Evolutionary conservation across 1,140 invertebrate species (phyloP).

Genomic region (Anastrepha obliqua): DNA sequence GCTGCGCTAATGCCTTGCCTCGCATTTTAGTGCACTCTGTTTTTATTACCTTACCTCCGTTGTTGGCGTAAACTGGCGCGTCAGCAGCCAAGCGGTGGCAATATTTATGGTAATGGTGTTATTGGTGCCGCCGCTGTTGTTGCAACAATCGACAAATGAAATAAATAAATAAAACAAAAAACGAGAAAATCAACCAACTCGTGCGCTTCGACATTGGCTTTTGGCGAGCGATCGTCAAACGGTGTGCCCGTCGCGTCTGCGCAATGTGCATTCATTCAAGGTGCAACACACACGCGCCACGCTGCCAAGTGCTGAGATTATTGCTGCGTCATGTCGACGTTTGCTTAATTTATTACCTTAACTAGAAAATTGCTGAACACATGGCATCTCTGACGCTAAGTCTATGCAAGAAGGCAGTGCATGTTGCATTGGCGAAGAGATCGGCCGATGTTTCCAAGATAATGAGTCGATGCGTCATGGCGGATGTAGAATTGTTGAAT

Average conservation of each 20-base stretch:
- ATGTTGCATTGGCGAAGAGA: not conserved
- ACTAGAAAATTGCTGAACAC: constrained; percentile 28
- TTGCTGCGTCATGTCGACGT: constrained; percentile 21
- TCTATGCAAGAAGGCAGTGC: not conserved
- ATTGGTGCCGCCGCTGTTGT: constrained; percentile 27
- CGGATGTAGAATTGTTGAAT: not conserved
- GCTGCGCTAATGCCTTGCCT: not conserved
- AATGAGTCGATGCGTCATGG: constrained; percentile 21
- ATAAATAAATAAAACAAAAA: constrained; percentile 10
- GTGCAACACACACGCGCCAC: not conserved
- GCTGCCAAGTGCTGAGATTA: not conserved
- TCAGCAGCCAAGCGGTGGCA: constrained; percentile 33
- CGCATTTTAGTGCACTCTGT: not conserved
- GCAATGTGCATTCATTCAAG: constrained; percentile 1
- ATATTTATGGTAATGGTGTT: constrained; percentile 50
- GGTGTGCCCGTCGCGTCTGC: constrained; percentile 17
- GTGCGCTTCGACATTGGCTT: not conserved
- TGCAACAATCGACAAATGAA: constrained; percentile 4
- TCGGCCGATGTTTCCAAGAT: constrained; percentile 4
- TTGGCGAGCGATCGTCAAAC: not conserved
- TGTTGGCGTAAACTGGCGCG: constrained; percentile 20
- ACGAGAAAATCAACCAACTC: not conserved
- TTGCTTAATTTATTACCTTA: constrained; percentile 34
- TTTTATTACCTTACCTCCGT: constrained; percentile 19
- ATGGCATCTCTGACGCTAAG: not conserved